phyloP scores from a whole-genome alignment of 2,113 vertebrate species.

The Hippocampus abdominalis region DNA sequence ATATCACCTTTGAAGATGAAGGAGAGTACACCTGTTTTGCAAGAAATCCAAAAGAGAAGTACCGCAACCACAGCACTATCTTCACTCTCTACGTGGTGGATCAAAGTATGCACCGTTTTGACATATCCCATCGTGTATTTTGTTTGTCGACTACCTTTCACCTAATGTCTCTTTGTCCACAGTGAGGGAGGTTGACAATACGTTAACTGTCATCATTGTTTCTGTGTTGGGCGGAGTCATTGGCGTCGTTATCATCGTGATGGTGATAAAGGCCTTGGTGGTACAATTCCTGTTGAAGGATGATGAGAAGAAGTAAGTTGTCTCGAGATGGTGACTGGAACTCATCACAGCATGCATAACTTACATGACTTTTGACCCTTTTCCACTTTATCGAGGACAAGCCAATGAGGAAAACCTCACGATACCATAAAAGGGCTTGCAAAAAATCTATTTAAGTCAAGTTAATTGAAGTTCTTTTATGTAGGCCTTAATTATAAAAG shows the following conservation, averaged over 20 bases:
- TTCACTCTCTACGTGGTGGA: conserved; percentile 83
- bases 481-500: no score
- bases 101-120: conserved; percentile 64
- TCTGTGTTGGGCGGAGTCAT: conserved; percentile 83
- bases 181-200: conserved; percentile 91
- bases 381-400: neutral
- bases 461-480: neutral
- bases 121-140: conserved; percentile 8
- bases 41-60: conserved; percentile 84
- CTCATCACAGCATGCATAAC: neutral
- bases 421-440: neutral
- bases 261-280: conserved; percentile 85
- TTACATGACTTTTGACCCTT: neutral
- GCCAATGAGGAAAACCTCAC: no score
- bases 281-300: conserved; percentile 82
- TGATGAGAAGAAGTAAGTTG: conserved; percentile 88
- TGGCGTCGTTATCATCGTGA: conserved; percentile 81
- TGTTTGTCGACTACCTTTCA: neutral
- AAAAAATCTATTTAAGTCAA: neutral
- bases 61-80: conserved; percentile 76
- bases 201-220: conserved; percentile 82
- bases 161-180: neutral
- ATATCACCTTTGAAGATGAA: conserved; percentile 84
- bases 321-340: neutral
- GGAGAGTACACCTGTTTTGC: conserved; percentile 87